A percentile compares a stretch with the other conserved stretches of the same genome.
phyloP scores from a whole-genome alignment of 2,797 vertebrate species.

The Gymnothorax javanicus region DNA sequence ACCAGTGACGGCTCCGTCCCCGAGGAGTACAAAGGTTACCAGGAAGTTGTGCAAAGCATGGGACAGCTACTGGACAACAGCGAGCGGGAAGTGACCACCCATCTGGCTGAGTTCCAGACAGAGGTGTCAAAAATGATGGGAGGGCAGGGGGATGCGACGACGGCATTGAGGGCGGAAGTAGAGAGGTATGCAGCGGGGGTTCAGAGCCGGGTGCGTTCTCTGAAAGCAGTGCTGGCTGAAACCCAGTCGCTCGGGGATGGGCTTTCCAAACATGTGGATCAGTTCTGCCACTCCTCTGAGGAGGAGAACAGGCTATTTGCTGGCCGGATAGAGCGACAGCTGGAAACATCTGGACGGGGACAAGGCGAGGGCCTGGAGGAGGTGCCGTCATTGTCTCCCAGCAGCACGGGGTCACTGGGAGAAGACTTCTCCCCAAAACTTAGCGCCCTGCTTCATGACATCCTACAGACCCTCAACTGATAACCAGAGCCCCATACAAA shows the following conservation, averaged over 20 bases:
- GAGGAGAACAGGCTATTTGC: constrained; percentile 60
- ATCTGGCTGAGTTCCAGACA: constrained; percentile 66
- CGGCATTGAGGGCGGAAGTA: constrained; percentile 65
- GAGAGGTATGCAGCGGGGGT: constrained; percentile 17
- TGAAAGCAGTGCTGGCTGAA: constrained; percentile 59
- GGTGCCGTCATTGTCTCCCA: background rate
- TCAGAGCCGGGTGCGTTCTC: constrained; percentile 49
- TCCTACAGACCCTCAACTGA: constrained; percentile 23
- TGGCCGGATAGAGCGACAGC: constrained; percentile 60
- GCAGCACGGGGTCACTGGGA: constrained; percentile 59
- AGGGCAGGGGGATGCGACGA: constrained; percentile 59
- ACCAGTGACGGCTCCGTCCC: constrained; percentile 29
- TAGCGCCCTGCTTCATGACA: constrained; percentile 74
- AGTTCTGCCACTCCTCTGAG: constrained; percentile 66
- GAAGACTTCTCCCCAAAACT: constrained; percentile 72
- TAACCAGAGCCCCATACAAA: background rate
- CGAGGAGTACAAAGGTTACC: constrained; percentile 40
- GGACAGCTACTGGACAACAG: constrained; percentile 62
- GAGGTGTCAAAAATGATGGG: constrained; percentile 50
- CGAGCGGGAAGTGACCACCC: constrained; percentile 49
- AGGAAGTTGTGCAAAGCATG: constrained; percentile 60
- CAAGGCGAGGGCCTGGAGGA: constrained; percentile 28
- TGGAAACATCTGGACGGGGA: constrained; percentile 58
- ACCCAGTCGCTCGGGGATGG: constrained; percentile 42
- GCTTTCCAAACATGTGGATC: constrained; percentile 52